These are phyloP conservation scores for Psittacula derbiana DNA, from an alignment of 2,797 vertebrate genomes.

Conservation along the genomic window DNA sequence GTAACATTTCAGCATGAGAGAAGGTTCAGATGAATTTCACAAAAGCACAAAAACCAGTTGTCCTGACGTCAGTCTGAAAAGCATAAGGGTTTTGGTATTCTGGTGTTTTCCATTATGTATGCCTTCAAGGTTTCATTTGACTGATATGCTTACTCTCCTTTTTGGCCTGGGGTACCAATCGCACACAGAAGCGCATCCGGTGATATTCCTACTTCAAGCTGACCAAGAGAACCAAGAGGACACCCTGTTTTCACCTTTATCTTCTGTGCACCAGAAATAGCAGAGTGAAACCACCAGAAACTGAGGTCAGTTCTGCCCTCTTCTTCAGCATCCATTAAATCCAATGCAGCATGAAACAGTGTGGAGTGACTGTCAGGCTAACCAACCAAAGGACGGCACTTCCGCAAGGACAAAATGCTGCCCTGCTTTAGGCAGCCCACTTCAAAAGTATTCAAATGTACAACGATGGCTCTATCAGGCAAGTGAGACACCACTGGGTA, in stretches of 20 bases:
- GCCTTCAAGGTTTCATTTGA: not conserved
- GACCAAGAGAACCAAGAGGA: not conserved
- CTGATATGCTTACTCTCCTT: not conserved
- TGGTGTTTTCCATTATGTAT: fast-evolving
- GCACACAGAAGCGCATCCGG: fast-evolving
- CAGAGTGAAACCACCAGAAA: not conserved
- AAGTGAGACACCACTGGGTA: not conserved
- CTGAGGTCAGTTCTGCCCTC: not conserved
- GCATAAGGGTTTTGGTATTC: not conserved
- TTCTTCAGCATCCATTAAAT: fast-evolving
- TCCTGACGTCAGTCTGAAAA: not conserved
- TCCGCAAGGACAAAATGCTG: fast-evolving
- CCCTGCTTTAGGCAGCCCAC: not conserved
- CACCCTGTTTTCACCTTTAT: fast-evolving
- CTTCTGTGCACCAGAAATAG: not conserved
- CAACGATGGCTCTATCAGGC: not conserved
- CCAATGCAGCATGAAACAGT: not conserved
- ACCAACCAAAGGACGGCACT: fast-evolving
- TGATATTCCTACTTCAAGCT: not conserved
- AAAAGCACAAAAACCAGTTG: not conserved
- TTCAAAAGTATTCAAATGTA: not conserved
- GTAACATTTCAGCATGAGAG: not conserved
- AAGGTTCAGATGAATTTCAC: not conserved
- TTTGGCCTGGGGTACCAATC: fast-evolving
- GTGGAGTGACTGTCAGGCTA: not conserved